Evolutionary conservation across 1,140 invertebrate genomes (phyloP), one percentile per base, ranked within the genome.

Genomic region (Chironomus striatipennis): DNA sequence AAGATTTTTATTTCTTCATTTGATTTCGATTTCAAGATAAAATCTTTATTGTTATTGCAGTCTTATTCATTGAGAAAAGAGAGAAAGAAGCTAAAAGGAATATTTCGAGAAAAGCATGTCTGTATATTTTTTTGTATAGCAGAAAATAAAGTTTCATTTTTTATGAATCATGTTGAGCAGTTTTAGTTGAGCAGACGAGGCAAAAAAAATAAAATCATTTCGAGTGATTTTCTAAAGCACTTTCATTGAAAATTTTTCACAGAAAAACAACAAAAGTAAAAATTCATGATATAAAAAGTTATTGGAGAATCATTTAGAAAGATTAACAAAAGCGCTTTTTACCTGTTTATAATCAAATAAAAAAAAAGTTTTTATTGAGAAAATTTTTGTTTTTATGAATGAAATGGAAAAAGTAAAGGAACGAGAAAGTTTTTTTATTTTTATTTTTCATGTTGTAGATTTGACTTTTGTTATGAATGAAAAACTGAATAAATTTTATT

Each of bases 21-120:
- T 57, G 47, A 57, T 57, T 57, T 57, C 8, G 47, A 57, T 57
- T 57, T 57, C 12, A 57, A 57, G 47, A 57, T 57, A 57, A 57
- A 57, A 57, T 57, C 47, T 57, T 57, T 57, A 57, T 57, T 57
- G 47, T 57, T 57, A 57, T 57, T 57, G 47, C 47, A 57, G 12
- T n/a, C 47, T 57, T 57, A 34, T 34, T 34, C 24, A 34, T 34
- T 5, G 24, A 34, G 24, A 34, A 34, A 34, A 2, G 5, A 34
- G 5, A 34, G 24, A 34, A 34, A 5, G 5, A 34, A 34, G 24
- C 5, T 2, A 2, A 34, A 34, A 34, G 24, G 24, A 34, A 34
- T 34, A 5, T 2, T n/a, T 34, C 2, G 24, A 34, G 24, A 34
- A 34, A 34, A 34, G 24, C 5, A 34, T 2, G 24, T 34, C 24